Evolutionary conservation across 2,888 invertebrate species (phyloP), one percentile per base, ranked within the genome.

Genomic region (Caenorhabditis parvicauda): DNA sequence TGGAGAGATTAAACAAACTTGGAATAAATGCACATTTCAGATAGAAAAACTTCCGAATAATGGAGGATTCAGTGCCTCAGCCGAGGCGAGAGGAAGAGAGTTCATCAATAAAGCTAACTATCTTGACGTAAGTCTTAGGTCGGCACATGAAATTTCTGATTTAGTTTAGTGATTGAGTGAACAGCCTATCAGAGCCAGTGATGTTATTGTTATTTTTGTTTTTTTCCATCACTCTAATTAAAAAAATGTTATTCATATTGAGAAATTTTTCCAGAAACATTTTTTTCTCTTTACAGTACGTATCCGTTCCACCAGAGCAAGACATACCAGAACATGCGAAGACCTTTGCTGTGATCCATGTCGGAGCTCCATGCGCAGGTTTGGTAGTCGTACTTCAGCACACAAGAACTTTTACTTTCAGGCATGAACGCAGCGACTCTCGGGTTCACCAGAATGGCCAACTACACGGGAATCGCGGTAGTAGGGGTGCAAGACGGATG

Each of bases 401-500:
- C n/a, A n/a, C n/a, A n/a, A n/a, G n/a, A n/a, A n/a, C n/a, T n/a
- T n/a, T n/a, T n/a, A n/a, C n/a, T n/a, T n/a, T 32, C 39, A 60
- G 60, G 96, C 58, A 95, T 96, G 92, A 98, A 96, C 83, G 93
- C 96, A 4, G 92, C 92, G 0, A 92, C 95, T 45, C 88, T 95
- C 49, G 91, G 94, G 6, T 95, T 96, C 83, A 94, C 95, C 6
- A 87, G 95, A 49, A 90, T 93, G 83, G 89, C 90, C 77, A 90
- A 95, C 82, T 93, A 91, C 83, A 87, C 91, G 64, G 93, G 94
- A 1, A 92, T 92, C 83, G 89, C 88, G 56, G 91, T 94, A 28
- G 87, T 89, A 48, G 95, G 92, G 48, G 88, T 96, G 51, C 90
- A 92, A 77, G 94, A 94, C 81, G 95, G 96, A 47, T 87, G 96